Conservation (phyloP, 2,888 invertebrate species). For the Cacoxenus indagator region DNA sequence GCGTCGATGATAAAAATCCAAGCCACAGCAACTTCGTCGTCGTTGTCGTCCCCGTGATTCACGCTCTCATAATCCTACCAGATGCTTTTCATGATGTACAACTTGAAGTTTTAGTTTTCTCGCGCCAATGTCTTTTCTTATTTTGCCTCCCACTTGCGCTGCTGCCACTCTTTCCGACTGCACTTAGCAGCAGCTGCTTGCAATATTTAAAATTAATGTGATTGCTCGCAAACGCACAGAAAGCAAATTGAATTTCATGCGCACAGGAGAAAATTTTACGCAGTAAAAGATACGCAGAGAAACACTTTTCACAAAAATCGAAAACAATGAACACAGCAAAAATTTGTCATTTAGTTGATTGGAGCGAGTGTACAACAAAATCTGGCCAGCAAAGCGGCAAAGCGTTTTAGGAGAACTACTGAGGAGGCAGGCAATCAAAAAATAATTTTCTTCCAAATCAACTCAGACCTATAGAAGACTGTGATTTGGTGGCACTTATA, state of each 20-base stretch:
- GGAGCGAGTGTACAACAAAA: too few relatives aligned
- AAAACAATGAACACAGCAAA: neutral
- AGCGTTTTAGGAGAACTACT: too few relatives aligned
- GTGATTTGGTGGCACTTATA: too few relatives aligned
- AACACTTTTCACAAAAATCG: neutral
- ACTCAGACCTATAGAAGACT: too few relatives aligned
- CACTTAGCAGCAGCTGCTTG: constrained; percentile 22
- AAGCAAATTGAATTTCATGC: constrained; percentile 2
- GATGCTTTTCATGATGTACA: constrained; percentile 19
- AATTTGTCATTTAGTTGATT: neutral
- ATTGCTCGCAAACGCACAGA: neutral
- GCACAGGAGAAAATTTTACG: neutral
- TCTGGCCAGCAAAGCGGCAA: too few relatives aligned
- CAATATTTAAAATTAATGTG: constrained; percentile 26
- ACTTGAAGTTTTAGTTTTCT: neutral
- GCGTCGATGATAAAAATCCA: constrained; percentile 35
- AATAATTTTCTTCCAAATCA: too few relatives aligned
- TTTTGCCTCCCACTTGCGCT: neutral
- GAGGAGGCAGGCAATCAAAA: too few relatives aligned
- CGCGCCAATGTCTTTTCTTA: neutral
- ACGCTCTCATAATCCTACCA: constrained; percentile 20
- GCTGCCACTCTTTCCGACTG: neutral
- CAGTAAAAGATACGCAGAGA: neutral
- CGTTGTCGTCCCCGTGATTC: constrained; percentile 27
- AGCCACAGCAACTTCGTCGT: neutral